Conservation (phyloP, 37 sponge, comb jelly and placozoan species). For the Ephydatia muelleri region DNA sequence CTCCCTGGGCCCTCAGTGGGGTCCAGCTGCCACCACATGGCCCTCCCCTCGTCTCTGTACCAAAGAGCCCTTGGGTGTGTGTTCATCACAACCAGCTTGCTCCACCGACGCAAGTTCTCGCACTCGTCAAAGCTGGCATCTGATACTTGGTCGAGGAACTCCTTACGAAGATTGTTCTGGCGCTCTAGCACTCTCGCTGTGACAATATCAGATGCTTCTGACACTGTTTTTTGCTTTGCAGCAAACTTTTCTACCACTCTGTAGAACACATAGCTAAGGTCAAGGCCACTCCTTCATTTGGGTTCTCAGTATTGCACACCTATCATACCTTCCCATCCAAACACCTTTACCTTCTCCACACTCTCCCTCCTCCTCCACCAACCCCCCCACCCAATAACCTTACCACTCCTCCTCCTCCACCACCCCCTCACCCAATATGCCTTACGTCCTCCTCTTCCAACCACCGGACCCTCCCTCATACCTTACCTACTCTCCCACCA, state of each 20-base stretch:
- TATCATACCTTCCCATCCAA: too few relatives aligned
- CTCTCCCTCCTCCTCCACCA: too few relatives aligned
- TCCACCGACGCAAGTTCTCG: slow-evolving; percentile 60
- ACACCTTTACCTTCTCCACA: too few relatives aligned
- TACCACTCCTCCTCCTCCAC: too few relatives aligned
- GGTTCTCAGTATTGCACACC: too few relatives aligned
- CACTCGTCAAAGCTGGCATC: slow-evolving; percentile 24
- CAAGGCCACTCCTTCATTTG: too few relatives aligned
- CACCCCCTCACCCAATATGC: too few relatives aligned
- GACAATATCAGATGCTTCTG: slow-evolving; percentile 27
- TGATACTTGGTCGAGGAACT: slow-evolving; percentile 49
- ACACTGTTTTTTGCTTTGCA: slow-evolving; percentile 23
- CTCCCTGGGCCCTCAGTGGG: slow-evolving; percentile 93
- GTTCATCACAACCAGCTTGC: slow-evolving; percentile 54
- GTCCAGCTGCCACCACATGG: slow-evolving; percentile 90
- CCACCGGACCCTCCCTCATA: too few relatives aligned
- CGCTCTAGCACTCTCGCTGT: slow-evolving; percentile 42
- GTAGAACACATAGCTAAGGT: not conserved
- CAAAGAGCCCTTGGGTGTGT: slow-evolving; percentile 79
- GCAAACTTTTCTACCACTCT: slow-evolving; percentile 55
- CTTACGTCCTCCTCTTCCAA: too few relatives aligned
- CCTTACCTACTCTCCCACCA: too few relatives aligned
- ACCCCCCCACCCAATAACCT: too few relatives aligned
- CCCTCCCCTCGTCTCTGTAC: slow-evolving; percentile 69
- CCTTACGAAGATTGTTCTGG: slow-evolving; percentile 31